Evolutionary conservation across 1,140 invertebrate genomes (phyloP).

Genomic region (Brachionus paranguensis): DNA sequence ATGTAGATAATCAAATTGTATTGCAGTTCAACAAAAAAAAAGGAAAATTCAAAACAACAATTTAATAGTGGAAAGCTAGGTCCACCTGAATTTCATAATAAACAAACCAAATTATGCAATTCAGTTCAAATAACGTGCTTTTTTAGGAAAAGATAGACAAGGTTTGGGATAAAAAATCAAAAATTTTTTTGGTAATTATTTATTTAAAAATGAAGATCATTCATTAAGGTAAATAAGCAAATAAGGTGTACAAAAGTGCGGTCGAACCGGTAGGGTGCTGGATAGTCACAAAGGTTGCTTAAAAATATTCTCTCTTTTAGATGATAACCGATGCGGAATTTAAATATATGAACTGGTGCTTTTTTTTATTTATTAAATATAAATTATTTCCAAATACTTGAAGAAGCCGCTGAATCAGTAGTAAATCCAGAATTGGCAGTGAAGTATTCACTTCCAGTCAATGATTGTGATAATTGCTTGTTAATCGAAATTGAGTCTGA

Average conservation of each 20-base stretch:
- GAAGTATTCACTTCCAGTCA: slow-evolving; percentile 38
- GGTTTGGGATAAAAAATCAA: neutral
- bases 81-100: neutral
- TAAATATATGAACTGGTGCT: neutral
- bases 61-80: neutral
- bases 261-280: neutral
- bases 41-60: neutral
- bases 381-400: slow-evolving; percentile 39
- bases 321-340: neutral
- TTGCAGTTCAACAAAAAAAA: neutral
- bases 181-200: neutral
- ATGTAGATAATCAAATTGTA: too few relatives aligned
- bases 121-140: neutral
- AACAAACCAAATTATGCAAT: neutral
- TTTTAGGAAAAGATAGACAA: neutral
- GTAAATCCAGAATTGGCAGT: slow-evolving; percentile 32
- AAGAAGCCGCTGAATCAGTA: slow-evolving; percentile 9
- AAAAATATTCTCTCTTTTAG: neutral
- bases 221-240: neutral
- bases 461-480: slow-evolving; percentile 26
- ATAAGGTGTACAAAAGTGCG: neutral
- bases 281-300: neutral
- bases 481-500: neutral
- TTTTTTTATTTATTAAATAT: neutral
- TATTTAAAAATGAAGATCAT: neutral